phyloP scores from a whole-genome alignment of 1,140 invertebrate species.

The Pseudoatta argentina region DNA sequence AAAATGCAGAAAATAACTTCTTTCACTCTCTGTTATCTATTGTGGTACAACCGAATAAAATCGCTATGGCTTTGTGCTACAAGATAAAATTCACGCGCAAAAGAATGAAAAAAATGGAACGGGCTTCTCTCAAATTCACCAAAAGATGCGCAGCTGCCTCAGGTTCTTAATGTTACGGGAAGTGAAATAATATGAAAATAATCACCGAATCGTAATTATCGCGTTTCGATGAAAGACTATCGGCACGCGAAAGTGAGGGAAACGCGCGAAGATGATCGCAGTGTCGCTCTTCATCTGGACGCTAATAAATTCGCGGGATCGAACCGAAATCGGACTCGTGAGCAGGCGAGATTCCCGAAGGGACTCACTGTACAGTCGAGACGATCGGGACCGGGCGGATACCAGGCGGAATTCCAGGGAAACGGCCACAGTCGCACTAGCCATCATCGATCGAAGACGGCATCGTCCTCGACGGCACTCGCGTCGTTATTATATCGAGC shows the following conservation, averaged over 20 bases:
- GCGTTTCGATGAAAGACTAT: conserved; percentile 31
- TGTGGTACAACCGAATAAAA: neutral
- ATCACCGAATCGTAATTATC: conserved; percentile 31
- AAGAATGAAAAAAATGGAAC: neutral
- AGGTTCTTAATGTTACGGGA: neutral
- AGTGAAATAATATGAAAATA: neutral
- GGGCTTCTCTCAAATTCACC: neutral
- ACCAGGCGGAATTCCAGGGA: conserved; percentile 79
- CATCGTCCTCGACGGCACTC: conserved; percentile 77
- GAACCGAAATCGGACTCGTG: neutral
- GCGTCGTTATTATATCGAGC: conserved; percentile 81
- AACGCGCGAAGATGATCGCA: conserved; percentile 77
- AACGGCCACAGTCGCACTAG: conserved; percentile 62
- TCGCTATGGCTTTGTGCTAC: conserved; percentile 20
- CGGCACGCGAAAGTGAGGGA: conserved; percentile 4
- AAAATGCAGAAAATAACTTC: neutral
- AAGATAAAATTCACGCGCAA: conserved; percentile 27
- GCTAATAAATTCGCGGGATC: conserved; percentile 61
- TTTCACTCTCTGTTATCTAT: neutral
- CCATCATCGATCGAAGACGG: conserved; percentile 76
- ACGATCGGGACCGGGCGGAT: conserved; percentile 66
- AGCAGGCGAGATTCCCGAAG: conserved; percentile 55
- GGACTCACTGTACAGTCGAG: conserved; percentile 45
- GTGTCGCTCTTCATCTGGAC: conserved; percentile 81
- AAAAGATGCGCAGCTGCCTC: neutral